Evolutionary conservation across 2,888 invertebrate genomes (phyloP).

Genomic region (Ellobium chinense): DNA sequence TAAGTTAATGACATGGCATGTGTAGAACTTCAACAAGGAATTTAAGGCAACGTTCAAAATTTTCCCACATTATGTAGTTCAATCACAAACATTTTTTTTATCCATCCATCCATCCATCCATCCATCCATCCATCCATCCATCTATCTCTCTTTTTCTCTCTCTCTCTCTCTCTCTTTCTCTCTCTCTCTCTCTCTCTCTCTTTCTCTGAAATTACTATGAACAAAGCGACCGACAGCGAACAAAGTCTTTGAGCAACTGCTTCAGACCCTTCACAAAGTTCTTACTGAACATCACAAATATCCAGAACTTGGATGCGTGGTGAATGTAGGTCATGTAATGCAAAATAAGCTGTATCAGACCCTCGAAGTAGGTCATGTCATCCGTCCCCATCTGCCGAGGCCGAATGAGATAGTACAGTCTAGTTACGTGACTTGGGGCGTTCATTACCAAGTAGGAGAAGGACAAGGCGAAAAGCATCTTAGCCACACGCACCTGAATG

Average conservation of each 20-base stretch:
- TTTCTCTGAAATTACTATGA: not conserved
- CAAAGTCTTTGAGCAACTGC: not conserved
- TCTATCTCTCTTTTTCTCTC: not conserved
- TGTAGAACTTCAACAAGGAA: too few species aligned
- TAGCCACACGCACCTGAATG: constrained; percentile 54
- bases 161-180: not conserved
- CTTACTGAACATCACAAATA: constrained; percentile 54
- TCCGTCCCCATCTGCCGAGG: not conserved
- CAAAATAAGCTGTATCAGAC: constrained; percentile 49
- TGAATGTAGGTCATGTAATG: constrained; percentile 52
- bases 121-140: not conserved
- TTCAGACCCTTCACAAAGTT: constrained; percentile 46
- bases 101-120: not conserved
- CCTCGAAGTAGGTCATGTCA: constrained; percentile 32
- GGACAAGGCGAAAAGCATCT: constrained; percentile 55
- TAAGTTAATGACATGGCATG: too few species aligned
- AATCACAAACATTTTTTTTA: not conserved
- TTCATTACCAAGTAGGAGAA: constrained; percentile 53
- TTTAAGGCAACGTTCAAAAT: too few species aligned
- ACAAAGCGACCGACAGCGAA: not conserved
- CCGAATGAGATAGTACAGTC: constrained; percentile 52
- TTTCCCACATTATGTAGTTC: too few species aligned
- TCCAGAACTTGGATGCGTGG: constrained; percentile 53
- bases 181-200: not conserved
- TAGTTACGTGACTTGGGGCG: constrained; percentile 53